Base-by-base conservation (phyloP, 2,888 invertebrate species). In the Leptinotarsa juncta region DNA sequence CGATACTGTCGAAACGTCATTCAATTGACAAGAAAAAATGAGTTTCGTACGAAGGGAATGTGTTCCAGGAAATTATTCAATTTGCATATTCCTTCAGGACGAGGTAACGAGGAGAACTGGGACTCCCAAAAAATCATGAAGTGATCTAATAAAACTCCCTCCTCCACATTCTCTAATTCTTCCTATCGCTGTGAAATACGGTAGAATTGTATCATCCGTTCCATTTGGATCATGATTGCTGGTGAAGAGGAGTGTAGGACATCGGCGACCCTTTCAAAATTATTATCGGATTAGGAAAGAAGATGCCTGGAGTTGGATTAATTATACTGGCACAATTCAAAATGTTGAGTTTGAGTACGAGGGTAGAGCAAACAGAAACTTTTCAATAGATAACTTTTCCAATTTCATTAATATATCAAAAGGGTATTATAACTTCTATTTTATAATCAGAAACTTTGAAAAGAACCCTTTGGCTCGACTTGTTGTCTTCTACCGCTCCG, bases 271-370 rank as follows among this genome's bases (percentile, higher is more conserved):
- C 16, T 0, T 12, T 16, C 7, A 12, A 57, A 57, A 57, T 57
- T 14, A 57, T 57, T n/a, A n/a, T 67, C 70, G 73, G 71, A 78
- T 77, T 14, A 50, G 23, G 2, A 16, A 5, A 0, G 26, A 49
- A 62, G 23, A 16, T 42, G n/a, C 4, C 42, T 62, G 32, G 42
- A n/a, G 16, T n/a, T 16, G 42, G 75, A 75, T 79, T 78, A 79
- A 80, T 79, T 78, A 78, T 62, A 74, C 66, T 42, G 42, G 42
- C 18, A 62, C 7, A 62, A n/a, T 62, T 62, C 23, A 42, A 32
- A 62, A n/a, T 42, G 62, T 42, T 62, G 62, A 62, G 12, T n/a
- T 42, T 16, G 62, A 42, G 3, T 42, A 32, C 57, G 62, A 23
- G 72, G 66, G 73, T 73, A 66, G 53, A 62, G 49, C 65, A 70